These are phyloP conservation scores for Petaurus breviceps DNA, from an alignment of 2,113 vertebrate species.

Conservation along the genomic window DNA sequence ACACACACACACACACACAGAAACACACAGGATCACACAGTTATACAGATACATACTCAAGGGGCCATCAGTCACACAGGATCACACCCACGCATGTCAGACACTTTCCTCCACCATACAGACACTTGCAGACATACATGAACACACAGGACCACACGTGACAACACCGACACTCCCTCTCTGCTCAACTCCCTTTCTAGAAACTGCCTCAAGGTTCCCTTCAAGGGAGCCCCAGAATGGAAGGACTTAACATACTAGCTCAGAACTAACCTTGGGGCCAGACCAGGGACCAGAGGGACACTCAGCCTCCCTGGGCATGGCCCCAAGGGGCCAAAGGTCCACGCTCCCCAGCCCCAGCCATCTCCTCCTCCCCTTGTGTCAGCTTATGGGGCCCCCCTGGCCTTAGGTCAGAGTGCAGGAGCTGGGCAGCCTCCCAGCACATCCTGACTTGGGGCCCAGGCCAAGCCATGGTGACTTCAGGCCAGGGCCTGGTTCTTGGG, in stretches of 20 bases:
- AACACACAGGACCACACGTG: not conserved
- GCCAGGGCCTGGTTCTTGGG: not conserved
- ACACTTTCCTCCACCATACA: not conserved
- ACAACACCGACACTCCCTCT: not conserved
- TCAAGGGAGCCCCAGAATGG: not conserved
- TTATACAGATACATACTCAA: not conserved
- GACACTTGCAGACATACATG: not conserved
- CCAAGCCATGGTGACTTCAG: not conserved
- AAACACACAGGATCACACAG: not conserved
- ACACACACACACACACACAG: not conserved
- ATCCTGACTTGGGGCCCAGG: not conserved
- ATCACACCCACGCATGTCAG: not conserved
- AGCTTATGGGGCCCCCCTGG: not conserved
- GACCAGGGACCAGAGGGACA: not conserved
- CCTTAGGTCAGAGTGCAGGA: not conserved
- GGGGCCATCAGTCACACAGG: not conserved
- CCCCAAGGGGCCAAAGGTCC: not conserved
- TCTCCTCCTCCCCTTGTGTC: not conserved
- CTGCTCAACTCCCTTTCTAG: not conserved
- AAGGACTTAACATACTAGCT: conserved; percentile 24
- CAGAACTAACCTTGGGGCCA: conserved; percentile 42
- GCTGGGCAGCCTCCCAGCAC: not conserved
- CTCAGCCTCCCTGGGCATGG: not conserved
- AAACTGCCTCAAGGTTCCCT: not conserved
- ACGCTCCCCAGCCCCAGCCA: not conserved